Evolutionary conservation across 2,797 vertebrate species (phyloP).

Genomic region (Peromyscus eremicus): DNA sequence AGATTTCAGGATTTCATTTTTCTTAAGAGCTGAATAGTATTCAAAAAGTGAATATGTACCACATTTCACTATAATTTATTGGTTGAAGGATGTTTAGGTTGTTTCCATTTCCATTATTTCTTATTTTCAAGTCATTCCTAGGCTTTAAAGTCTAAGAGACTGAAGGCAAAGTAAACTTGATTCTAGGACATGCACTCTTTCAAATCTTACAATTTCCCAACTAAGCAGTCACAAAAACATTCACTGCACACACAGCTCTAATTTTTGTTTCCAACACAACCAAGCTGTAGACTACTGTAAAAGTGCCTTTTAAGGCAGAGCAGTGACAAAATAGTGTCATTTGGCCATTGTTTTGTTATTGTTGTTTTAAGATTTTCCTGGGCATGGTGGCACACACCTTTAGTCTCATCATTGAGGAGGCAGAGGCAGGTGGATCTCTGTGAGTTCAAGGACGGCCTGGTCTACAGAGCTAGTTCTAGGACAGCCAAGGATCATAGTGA

Average conservation of each 20-base stretch:
- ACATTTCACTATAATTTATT: background rate
- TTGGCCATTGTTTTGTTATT: background rate
- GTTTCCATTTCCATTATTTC: background rate
- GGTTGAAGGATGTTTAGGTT: background rate
- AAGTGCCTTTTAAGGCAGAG: conserved; percentile 32
- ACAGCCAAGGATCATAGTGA: background rate
- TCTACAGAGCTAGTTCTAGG: background rate
- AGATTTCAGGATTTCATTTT: background rate
- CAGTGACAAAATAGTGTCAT: background rate
- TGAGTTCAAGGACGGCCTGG: background rate
- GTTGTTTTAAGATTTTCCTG: background rate
- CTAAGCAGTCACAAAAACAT: background rate
- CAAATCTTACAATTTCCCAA: background rate
- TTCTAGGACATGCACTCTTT: background rate
- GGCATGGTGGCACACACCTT: background rate
- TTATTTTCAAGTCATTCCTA: conserved; percentile 16
- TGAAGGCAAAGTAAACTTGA: background rate
- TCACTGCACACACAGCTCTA: background rate
- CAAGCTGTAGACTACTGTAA: conserved; percentile 1
- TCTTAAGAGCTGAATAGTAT: no score
- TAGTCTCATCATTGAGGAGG: background rate
- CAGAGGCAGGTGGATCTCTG: background rate
- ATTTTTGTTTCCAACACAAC: background rate
- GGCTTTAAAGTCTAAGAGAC: background rate
- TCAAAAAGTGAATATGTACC: background rate